phyloP scores from a whole-genome alignment of 2,797 vertebrate genomes.

The Acropternis orthonyx region DNA sequence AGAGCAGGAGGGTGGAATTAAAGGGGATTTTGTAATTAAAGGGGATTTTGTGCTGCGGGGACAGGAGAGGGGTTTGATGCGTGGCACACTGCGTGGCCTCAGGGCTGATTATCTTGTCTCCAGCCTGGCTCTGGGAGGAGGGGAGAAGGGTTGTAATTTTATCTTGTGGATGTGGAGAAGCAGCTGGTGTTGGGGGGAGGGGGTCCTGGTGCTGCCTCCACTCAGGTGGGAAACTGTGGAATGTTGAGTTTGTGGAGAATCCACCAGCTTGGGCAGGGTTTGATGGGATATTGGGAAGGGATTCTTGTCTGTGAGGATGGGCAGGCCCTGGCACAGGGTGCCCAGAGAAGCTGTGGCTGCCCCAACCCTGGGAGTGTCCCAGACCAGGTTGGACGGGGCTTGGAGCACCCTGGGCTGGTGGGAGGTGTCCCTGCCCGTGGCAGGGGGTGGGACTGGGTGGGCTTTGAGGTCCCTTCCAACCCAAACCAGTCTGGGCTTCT shows the following conservation, averaged over 20 bases:
- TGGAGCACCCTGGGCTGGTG: not conserved
- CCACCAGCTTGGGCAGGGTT: not conserved
- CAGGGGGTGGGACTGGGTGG: too few species aligned
- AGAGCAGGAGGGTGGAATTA: not conserved
- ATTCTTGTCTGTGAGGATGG: not conserved
- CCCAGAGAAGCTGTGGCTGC: not conserved
- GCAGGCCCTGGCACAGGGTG: not conserved
- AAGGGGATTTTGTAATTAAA: not conserved
- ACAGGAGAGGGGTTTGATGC: not conserved
- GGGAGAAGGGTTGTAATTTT: not conserved
- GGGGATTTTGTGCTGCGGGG: not conserved
- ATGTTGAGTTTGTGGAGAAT: fast-evolving
- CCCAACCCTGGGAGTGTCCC: not conserved
- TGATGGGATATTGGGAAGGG: not conserved
- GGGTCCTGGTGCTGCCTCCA: not conserved
- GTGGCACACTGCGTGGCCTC: not conserved
- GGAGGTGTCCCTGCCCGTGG: not conserved
- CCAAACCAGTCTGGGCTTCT: not conserved
- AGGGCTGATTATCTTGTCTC: not conserved
- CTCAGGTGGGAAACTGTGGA: fast-evolving
- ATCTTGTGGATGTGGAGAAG: not conserved
- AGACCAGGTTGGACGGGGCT: not conserved
- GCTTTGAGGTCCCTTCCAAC: not conserved
- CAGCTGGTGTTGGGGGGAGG: not conserved
- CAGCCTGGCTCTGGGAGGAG: not conserved